Conservation (phyloP, 2,888 invertebrate genomes). For the Pyrochroa serraticornis region DNA sequence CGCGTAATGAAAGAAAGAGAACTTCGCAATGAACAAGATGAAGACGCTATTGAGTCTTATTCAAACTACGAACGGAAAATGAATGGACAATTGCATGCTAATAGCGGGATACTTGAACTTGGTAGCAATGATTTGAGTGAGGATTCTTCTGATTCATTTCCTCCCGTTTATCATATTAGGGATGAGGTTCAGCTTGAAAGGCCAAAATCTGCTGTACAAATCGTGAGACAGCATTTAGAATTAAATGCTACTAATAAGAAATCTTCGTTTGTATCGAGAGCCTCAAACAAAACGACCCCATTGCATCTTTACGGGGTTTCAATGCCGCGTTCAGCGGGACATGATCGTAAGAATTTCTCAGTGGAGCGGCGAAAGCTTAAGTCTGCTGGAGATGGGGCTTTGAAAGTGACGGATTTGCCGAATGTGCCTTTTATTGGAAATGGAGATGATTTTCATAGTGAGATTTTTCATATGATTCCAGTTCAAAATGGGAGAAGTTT, state of each 20-base stretch:
- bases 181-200: slow-evolving; percentile 38
- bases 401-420: too few species aligned
- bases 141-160: slow-evolving; percentile 44
- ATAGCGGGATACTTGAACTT: background rate
- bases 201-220: slow-evolving; percentile 54
- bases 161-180: slow-evolving; percentile 43
- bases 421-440: too few species aligned
- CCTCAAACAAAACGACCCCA: slow-evolving; percentile 53
- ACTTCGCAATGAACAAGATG: slow-evolving; percentile 38
- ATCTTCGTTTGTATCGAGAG: slow-evolving; percentile 25
- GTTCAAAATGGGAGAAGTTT: too few species aligned
- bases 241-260: slow-evolving; percentile 41
- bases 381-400: too few species aligned
- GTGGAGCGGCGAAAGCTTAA: background rate
- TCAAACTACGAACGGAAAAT: slow-evolving; percentile 51
- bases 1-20: slow-evolving; percentile 39
- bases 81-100: slow-evolving; percentile 35
- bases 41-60: slow-evolving; percentile 52
- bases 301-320: slow-evolving; percentile 41
- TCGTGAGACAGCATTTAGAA: slow-evolving; percentile 53
- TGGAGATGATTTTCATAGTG: too few species aligned
- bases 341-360: slow-evolving; percentile 20
- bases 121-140: slow-evolving; percentile 9
- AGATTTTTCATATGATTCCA: too few species aligned
- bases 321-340: slow-evolving; percentile 35